Base-by-base conservation (phyloP, 1,140 invertebrate genomes). In the Venturia canescens region DNA sequence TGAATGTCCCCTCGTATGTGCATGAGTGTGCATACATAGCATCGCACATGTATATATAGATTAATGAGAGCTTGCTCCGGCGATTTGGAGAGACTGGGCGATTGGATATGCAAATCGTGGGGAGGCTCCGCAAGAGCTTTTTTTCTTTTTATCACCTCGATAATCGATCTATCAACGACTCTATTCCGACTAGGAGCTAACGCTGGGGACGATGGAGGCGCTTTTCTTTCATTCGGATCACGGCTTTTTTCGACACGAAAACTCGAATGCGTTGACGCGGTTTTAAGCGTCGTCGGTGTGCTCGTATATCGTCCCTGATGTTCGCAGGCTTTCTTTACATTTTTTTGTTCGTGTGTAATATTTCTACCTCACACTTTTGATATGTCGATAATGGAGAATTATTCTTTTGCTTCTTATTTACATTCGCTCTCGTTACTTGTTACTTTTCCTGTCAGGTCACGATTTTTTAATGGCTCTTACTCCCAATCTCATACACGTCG, bases 31-130 rank as follows among this genome's bases (percentile, higher is more conserved):
- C 23, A 26, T 63, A 63, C 21, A 23, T 63, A 23, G 50, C n/a
- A 53, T 53, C 21, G 69, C 27, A 26, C 53, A 29, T 44, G 21
- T 31, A 76, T 50, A 60, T 53, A 53, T 27, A 7, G 27, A n/a
- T 15, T 26, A 71, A 70, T 38, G 71, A 53, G 63, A 63, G 60
- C 60, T 26, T 26, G n/a, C n/a, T 63, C 26, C 77, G 72, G 72
- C 44, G 80, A 81, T 76, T 78, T 70, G 31, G 74, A 18, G 53
- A 57, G 63, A 23, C 82, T 69, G 48, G 60, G 26, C 67, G 34
- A 77, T 78, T 71, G 82, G 79, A 80, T 83, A 80, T 83, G 82
- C 75, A 83, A 83, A 83, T 83, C 70, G 34, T 48, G 34, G 75
- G 38, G 60, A 60, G 29, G 80, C 18, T 77, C 70, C 53, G 38